These are phyloP conservation scores for Coptotermes formosanus DNA, from an alignment of 1,140 invertebrate species.

Conservation along the genomic window DNA sequence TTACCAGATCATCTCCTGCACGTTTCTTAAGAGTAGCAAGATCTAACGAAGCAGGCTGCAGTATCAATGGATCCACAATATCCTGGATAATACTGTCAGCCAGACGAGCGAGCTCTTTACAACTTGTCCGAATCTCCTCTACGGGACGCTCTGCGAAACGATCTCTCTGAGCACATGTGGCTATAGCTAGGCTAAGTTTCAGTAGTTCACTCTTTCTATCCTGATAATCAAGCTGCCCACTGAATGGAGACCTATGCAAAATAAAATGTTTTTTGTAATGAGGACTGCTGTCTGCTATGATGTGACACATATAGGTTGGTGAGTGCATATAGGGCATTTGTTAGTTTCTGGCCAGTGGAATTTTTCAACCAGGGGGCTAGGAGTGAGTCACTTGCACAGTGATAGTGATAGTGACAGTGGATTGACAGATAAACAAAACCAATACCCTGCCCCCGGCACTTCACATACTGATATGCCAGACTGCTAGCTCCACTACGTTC, in stretches of 20 bases:
- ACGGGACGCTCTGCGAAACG: slow-evolving; percentile 80
- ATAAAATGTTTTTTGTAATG: neutral
- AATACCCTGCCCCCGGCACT: no score
- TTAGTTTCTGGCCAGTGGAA: no score
- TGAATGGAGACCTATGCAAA: slow-evolving; percentile 62
- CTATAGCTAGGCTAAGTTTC: slow-evolving; percentile 77
- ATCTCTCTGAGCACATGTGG: slow-evolving; percentile 82
- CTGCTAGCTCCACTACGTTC: no score
- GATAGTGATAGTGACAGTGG: no score
- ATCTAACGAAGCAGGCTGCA: slow-evolving; percentile 84
- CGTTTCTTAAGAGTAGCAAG: slow-evolving; percentile 83
- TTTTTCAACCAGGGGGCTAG: no score
- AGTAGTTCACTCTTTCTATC: slow-evolving; percentile 68
- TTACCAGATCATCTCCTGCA: slow-evolving; percentile 68
- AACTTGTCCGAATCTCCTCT: slow-evolving; percentile 67
- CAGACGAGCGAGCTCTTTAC: slow-evolving; percentile 67
- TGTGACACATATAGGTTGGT: no score
- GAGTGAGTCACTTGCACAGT: no score
- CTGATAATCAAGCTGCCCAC: slow-evolving; percentile 65
- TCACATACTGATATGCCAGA: no score
- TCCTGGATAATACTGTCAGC: slow-evolving; percentile 88
- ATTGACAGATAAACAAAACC: no score
- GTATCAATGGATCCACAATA: slow-evolving; percentile 79
- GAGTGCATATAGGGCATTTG: no score
- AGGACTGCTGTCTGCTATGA: no score